Evolutionary conservation across 2,888 invertebrate genomes (phyloP), one percentile per base, ranked within the genome.

Genomic region (Piscicola geometra): DNA sequence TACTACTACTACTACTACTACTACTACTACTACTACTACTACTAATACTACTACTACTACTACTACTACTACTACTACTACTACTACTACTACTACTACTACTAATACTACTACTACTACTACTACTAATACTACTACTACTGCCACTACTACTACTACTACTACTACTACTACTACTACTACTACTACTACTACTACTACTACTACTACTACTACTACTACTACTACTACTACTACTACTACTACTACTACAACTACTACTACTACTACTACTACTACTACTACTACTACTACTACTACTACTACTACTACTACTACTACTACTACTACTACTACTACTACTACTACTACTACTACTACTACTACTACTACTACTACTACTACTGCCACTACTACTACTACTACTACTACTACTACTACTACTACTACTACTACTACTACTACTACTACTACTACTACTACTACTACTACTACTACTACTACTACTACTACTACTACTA

Each of bases 371-470:
- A 67, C 5, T 64, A 30, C 36, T 70, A 75, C 36, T 64, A 28
- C 9, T 30, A 64, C 9, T 64, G 9, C 9, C 21, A 28, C 9
- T 64, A 64, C 9, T 64, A 64, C 9, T 64, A 64, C 5, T 64
- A 64, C 9, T 64, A 64, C 5, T 64, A 28, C 9, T 64, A 28
- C 9, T 28, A 30, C 5, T 64, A 30, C 9, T 64, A 30, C 5
- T 64, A 64, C 5, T 64, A 28, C 9, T 64, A 75, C 32, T 73
- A 73, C 71, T 73, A 73, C 71, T 73, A 73, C 71, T 73, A 73
- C 71, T 73, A 73, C 71, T 73, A 73, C 71, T 73, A 73, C 71
- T 73, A 73, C 71, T 73, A 73, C 71, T 73, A 73, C 71, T 73
- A 73, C 71, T 73, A 73, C 71, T 73, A 73, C 71, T 73, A 73